phyloP scores from a whole-genome alignment of 2,888 invertebrate genomes.

The Eupsilia transversa region DNA sequence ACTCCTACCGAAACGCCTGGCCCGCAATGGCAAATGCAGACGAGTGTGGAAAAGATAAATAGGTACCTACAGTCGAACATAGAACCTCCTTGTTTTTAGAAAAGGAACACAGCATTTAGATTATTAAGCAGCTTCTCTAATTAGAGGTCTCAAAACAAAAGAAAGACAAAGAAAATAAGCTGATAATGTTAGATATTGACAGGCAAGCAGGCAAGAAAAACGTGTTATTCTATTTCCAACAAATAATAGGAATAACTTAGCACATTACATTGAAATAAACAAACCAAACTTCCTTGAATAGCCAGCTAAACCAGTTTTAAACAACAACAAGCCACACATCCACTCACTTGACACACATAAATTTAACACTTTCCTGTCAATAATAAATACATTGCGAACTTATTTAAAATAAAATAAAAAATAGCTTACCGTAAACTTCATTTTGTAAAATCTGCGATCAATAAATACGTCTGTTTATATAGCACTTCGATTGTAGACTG shows the following conservation, averaged over 20 bases:
- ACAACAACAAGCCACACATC: neutral
- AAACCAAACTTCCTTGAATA: slow-evolving; percentile 45
- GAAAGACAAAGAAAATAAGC: neutral
- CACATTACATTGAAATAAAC: slow-evolving; percentile 15
- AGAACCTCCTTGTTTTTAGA: no score
- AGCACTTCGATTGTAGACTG: slow-evolving; percentile 36
- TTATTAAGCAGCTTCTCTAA: neutral
- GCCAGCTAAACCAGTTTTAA: slow-evolving; percentile 38
- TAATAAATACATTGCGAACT: slow-evolving; percentile 5
- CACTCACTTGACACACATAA: neutral
- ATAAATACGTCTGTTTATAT: slow-evolving; percentile 14
- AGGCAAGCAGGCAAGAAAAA: neutral
- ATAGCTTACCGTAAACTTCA: slow-evolving; percentile 45
- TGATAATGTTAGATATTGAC: no score
- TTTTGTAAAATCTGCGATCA: neutral
- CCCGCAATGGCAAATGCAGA: no score
- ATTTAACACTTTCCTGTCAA: neutral
- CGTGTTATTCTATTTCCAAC: neutral
- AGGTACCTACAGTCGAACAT: no score
- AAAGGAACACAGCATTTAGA: no score
- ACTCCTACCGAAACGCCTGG: no score
- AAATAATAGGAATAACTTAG: neutral
- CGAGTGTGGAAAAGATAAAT: no score
- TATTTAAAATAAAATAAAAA: neutral
- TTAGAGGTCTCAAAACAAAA: neutral